phyloP scores from a whole-genome alignment of 1,140 invertebrate species.

The Leptinotarsa lineolata region DNA sequence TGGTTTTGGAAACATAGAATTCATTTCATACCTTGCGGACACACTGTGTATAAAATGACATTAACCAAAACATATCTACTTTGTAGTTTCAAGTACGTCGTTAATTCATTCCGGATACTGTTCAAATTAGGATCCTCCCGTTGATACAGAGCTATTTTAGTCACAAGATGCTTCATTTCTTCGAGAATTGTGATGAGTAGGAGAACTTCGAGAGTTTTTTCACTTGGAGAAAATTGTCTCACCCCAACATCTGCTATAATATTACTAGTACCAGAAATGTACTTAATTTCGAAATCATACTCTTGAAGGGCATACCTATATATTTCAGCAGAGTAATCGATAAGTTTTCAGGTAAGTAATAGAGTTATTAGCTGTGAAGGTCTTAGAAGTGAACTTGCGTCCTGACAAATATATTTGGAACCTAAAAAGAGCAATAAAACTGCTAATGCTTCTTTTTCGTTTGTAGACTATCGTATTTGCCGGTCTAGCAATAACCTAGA shows the following conservation, averaged over 20 bases:
- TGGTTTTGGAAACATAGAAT: too few species aligned
- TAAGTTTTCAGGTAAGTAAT: not conserved
- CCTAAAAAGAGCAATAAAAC: too few species aligned
- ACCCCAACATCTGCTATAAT: not conserved
- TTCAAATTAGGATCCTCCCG: not conserved
- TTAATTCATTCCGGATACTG: not conserved
- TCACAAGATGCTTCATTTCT: not conserved
- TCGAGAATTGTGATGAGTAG: not conserved
- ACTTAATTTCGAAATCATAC: not conserved
- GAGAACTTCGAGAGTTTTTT: not conserved
- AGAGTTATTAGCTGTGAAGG: not conserved
- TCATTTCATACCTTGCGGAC: too few species aligned
- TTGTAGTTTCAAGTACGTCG: not conserved
- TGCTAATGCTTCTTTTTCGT: not conserved
- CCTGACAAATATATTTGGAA: too few species aligned
- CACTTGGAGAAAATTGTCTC: not conserved
- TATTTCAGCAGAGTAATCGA: not conserved
- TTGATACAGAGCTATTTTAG: not conserved
- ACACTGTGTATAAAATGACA: not conserved
- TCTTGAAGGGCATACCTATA: not conserved
- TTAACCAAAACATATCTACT: not conserved
- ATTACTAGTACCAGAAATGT: not conserved
- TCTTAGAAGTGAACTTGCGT: not conserved
- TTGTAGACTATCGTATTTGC: not conserved
- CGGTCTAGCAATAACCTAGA: not conserved